Percentiles rank a stretch among this genome's conserved stretches.
phyloP scores from a whole-genome alignment of 2,113 vertebrate species.

The Hippocampus mohnikei region DNA sequence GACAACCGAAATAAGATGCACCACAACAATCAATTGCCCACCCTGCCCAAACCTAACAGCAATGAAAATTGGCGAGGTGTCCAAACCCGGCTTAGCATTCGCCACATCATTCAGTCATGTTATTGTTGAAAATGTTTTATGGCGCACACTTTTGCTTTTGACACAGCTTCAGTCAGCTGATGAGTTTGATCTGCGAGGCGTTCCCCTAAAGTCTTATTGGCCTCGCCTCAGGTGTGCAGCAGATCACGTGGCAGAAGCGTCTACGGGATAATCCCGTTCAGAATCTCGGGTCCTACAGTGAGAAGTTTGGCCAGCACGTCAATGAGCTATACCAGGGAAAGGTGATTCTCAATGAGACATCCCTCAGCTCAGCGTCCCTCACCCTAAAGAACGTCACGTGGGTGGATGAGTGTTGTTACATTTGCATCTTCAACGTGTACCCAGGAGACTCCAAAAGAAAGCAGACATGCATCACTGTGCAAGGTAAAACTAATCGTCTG shows the following conservation, averaged over 20 bases:
- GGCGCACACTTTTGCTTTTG: too few species aligned
- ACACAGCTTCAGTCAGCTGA: neutral
- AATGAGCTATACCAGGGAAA: conserved; percentile 32
- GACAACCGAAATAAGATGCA: too few species aligned
- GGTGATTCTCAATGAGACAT: conserved; percentile 37
- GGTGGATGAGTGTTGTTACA: conserved; percentile 66
- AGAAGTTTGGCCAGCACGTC: conserved; percentile 38
- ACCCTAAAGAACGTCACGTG: conserved; percentile 46
- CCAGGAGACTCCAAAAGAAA: conserved; percentile 55
- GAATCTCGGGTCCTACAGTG: conserved; percentile 58
- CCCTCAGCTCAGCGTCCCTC: conserved; percentile 51
- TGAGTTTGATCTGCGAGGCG: neutral
- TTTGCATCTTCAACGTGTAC: conserved; percentile 66
- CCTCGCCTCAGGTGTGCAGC: conserved; percentile 44
- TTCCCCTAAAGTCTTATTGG: neutral
- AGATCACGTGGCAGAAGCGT: conserved; percentile 63
- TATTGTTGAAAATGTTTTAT: too few species aligned
- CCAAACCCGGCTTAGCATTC: too few species aligned
- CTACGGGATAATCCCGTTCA: conserved; percentile 6
- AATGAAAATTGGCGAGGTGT: too few species aligned
- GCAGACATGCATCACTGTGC: conserved; percentile 59
- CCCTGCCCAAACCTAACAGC: too few species aligned
- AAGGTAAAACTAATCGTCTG: conserved; percentile 45
- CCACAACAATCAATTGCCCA: too few species aligned
- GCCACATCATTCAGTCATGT: too few species aligned